Conservation (phyloP, 2,888 invertebrate genomes). For the Fabriciana adippe region DNA sequence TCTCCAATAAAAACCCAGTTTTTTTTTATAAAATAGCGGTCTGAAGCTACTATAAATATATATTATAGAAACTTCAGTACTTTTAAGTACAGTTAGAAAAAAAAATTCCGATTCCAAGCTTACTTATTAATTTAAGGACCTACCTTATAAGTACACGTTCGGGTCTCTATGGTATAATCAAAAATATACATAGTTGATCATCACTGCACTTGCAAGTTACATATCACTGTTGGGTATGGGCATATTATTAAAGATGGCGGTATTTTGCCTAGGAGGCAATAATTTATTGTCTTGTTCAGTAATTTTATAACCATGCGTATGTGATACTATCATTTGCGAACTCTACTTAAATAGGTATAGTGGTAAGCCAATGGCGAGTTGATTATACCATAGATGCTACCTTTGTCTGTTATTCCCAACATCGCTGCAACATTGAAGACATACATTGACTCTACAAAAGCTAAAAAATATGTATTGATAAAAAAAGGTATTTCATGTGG, state of each 20-base stretch:
- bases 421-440: conserved; percentile 1
- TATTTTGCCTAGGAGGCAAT: conserved; percentile 5
- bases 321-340: conserved; percentile 4
- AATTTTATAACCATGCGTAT: conserved; percentile 2
- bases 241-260: conserved; percentile 16
- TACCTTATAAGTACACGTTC: not conserved
- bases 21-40: no score
- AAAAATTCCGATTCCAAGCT: not conserved
- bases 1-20: no score
- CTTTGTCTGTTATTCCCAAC: conserved; percentile 17
- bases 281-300: not conserved
- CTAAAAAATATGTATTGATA: not conserved
- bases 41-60: no score
- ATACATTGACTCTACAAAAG: not conserved
- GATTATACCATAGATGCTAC: conserved; percentile 4
- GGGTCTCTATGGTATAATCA: conserved; percentile 2
- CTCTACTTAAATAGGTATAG: not conserved
- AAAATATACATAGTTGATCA: conserved; percentile 4
- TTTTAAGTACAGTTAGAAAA: no score
- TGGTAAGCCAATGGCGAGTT: conserved; percentile 10
- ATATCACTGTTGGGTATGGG: not conserved
- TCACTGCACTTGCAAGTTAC: not conserved
- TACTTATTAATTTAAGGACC: not conserved
- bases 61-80: no score
- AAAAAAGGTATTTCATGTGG: not conserved